Percentiles rank a stretch among this genome's conserved stretches.
phyloP scores from a whole-genome alignment of 2,797 vertebrate species.

The Cossypha heuglini region DNA sequence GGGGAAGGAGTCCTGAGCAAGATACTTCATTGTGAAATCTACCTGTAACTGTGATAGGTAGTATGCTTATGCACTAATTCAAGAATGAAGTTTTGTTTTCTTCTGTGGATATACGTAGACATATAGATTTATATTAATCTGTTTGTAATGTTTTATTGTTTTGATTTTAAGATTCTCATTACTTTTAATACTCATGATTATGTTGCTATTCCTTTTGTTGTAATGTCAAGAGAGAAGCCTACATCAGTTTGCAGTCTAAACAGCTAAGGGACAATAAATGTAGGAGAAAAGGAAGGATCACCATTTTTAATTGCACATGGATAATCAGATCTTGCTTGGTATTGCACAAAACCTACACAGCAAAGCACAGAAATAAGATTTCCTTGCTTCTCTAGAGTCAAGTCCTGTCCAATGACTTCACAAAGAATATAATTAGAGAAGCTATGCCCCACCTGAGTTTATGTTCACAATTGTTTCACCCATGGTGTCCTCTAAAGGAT shows the following conservation, averaged over 20 bases:
- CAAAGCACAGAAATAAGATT: not conserved
- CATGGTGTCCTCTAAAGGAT: not conserved
- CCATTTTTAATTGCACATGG: not conserved
- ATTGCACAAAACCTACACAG: not conserved
- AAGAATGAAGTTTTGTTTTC: not conserved
- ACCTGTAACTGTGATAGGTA: not conserved
- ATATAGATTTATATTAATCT: fast-evolving
- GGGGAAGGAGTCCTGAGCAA: not conserved
- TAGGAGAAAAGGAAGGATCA: not conserved
- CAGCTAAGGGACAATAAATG: not conserved
- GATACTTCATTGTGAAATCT: not conserved
- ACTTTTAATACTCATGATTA: not conserved
- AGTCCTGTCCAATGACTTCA: not conserved
- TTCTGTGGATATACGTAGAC: not conserved
- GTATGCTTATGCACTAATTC: not conserved
- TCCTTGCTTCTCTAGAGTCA: not conserved
- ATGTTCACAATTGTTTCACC: not conserved
- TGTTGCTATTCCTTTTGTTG: not conserved
- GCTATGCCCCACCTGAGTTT: not conserved
- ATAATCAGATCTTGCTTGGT: not conserved
- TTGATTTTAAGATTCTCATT: not conserved
- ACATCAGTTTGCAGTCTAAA: not conserved
- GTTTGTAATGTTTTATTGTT: not conserved
- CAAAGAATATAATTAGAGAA: not conserved
- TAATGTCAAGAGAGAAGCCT: not conserved